Base-by-base conservation (phyloP, 1,140 invertebrate genomes). In the Sitophilus oryzae region DNA sequence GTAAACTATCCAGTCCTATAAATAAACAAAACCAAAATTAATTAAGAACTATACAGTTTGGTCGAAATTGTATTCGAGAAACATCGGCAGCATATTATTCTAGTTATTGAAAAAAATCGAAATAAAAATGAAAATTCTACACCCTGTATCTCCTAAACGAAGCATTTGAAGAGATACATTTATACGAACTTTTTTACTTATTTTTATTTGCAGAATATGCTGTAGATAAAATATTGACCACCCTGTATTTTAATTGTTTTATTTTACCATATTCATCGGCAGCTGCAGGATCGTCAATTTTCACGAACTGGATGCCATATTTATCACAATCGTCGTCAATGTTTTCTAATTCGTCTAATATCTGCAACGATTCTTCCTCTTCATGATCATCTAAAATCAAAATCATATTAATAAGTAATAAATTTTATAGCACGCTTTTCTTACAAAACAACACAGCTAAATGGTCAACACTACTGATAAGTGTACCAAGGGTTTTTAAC, bases 241-340 rank as follows among this genome's bases (percentile, higher is more conserved):
- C 14, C 15, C 14, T 2, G n/a, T 15, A 18, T 40, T n/a, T 1
- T 3, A 40, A n/a, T 4, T 15, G 14, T 48, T 50, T 6, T 3
- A 22, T n/a, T 15, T 22, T 42, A 56, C 53, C 91, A 71, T 88
- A 93, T 62, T 91, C 87, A 60, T 79, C 80, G 38, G 88, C 87
- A 18, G 88, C 88, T 59, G 82, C 81, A 19, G 82, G 77, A 70
- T 94, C 90, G 62, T 92, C 90, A 59, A 94, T 93, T 74, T 94
- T 94, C 2, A 95, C 91, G 71, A 96, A 93, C 71, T 93, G 89
- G 63, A 96, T 94, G 41, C 90, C 91, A 66, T 90, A 85, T 65
- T 88, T 88, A 69, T 92, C 89, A 64, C 88, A 92, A 69, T 94
- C 91, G 71, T 94, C 91, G 69, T 94, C 91, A 65, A 94, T 94